These are phyloP conservation scores for Harpalus rubripes DNA, from an alignment of 2,888 invertebrate species.

Conservation along the genomic window DNA sequence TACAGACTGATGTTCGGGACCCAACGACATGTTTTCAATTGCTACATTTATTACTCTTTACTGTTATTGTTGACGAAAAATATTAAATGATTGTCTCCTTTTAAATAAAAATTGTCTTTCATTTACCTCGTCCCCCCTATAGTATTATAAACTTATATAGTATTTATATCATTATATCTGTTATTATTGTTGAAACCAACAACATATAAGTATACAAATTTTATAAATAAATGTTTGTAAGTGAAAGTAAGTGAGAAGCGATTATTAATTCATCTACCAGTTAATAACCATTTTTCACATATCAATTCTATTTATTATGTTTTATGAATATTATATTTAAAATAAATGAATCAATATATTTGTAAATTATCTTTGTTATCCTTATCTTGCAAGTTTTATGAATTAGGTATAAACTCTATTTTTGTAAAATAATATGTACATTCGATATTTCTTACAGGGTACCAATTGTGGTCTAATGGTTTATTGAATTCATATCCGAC, in stretches of 20 bases:
- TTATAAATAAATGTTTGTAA: slow-evolving; percentile 7
- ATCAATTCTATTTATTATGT: background rate
- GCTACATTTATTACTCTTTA: slow-evolving; percentile 67
- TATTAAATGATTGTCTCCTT: slow-evolving; percentile 68
- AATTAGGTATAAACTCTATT: no score
- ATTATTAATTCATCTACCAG: background rate
- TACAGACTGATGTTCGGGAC: slow-evolving; percentile 67
- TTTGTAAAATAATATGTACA: no score
- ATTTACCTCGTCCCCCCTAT: slow-evolving; percentile 24
- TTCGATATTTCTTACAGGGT: no score
- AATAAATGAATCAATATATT: no score
- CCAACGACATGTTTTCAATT: slow-evolving; percentile 68
- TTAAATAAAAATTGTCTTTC: slow-evolving; percentile 56
- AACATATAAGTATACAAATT: slow-evolving; percentile 4
- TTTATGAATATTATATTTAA: no score
- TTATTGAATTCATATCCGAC: no score
- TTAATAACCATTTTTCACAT: background rate
- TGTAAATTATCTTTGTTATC: no score
- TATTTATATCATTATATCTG: slow-evolving; percentile 22
- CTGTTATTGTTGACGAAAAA: slow-evolving; percentile 67
- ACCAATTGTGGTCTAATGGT: no score
- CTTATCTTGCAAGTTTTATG: no score
- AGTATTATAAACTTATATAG: slow-evolving; percentile 18
- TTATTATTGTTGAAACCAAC: background rate
- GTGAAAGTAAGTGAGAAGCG: background rate